These are phyloP conservation scores for Litoditis marina DNA, from an alignment of 2,888 invertebrate genomes.

Conservation along the genomic window DNA sequence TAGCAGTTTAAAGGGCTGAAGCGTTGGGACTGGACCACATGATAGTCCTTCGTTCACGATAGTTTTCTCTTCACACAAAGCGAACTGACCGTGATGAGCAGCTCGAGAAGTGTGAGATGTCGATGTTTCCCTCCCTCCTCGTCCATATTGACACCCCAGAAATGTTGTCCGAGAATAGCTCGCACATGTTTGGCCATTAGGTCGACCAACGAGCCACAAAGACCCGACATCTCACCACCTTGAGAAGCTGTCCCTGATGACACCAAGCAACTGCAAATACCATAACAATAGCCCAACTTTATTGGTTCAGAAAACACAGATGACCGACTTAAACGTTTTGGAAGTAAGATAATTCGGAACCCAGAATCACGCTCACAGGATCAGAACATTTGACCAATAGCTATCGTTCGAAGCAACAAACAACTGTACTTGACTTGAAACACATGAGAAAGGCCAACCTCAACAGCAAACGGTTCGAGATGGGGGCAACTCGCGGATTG, in stretches of 20 bases:
- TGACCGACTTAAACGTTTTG: too few relatives aligned
- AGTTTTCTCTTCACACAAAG: background rate
- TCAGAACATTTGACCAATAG: too few relatives aligned
- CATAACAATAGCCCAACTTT: too few relatives aligned
- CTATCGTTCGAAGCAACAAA: too few relatives aligned
- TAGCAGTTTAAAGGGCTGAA: too few relatives aligned
- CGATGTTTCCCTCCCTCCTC: conserved; percentile 70
- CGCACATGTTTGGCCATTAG: conserved; percentile 76
- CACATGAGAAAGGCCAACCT: conserved; percentile 39
- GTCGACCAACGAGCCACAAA: conserved; percentile 65
- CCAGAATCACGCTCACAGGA: too few relatives aligned
- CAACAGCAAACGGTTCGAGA: conserved; percentile 48
- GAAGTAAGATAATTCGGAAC: background rate
- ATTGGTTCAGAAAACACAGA: too few relatives aligned
- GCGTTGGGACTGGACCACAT: too few relatives aligned
- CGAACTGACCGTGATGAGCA: conserved; percentile 69
- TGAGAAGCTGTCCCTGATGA: conserved; percentile 45
- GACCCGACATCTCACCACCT: conserved; percentile 13
- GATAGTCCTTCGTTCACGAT: too few relatives aligned
- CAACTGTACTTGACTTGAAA: too few relatives aligned
- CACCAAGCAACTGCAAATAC: conserved; percentile 48
- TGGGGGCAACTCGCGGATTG: conserved; percentile 39
- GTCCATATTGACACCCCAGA: conserved; percentile 45
- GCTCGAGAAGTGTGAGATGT: conserved; percentile 75
- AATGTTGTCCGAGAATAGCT: conserved; percentile 73